These are phyloP conservation scores for Helicoverpa armigera DNA, from an alignment of 1,140 invertebrate genomes.

Conservation along the genomic window DNA sequence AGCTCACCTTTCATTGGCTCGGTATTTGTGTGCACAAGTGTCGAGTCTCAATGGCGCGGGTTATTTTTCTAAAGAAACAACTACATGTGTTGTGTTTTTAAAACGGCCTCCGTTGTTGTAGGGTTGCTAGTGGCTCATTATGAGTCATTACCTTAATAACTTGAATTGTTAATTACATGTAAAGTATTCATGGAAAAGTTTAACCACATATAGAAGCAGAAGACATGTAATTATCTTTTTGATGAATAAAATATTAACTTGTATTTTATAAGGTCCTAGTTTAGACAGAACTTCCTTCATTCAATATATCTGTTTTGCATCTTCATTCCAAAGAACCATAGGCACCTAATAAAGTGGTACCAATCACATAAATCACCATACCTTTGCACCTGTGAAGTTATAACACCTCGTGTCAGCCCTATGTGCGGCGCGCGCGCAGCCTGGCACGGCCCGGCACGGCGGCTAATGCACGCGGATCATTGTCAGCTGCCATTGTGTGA, in stretches of 20 bases:
- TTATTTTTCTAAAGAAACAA: constrained; percentile 34
- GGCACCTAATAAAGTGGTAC: not conserved
- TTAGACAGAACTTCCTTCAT: too few species aligned
- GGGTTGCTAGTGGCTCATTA: not conserved
- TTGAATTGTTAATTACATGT: too few species aligned
- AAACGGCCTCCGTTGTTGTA: not conserved
- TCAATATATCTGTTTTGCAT: too few species aligned
- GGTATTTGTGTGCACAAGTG: constrained; percentile 16
- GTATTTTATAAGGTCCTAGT: too few species aligned
- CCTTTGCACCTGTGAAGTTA: too few species aligned
- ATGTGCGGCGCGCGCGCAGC: constrained; percentile 43
- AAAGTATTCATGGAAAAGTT: too few species aligned
- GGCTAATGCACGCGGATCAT: constrained; percentile 40
- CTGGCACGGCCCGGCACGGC: constrained; percentile 49
- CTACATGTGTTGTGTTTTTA: constrained; percentile 34
- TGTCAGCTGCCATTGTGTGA: constrained; percentile 31
- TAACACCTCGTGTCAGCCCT: constrained; percentile 11
- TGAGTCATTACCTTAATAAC: not conserved
- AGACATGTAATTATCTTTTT: too few species aligned
- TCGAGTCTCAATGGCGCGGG: constrained; percentile 19
- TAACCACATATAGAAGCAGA: too few species aligned
- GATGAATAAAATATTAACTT: too few species aligned
- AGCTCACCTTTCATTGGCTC: constrained; percentile 12
- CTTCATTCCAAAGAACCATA: too few species aligned
- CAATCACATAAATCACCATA: not conserved